phyloP scores from a whole-genome alignment of 2,113 vertebrate genomes.

The Casuarius casuarius region DNA sequence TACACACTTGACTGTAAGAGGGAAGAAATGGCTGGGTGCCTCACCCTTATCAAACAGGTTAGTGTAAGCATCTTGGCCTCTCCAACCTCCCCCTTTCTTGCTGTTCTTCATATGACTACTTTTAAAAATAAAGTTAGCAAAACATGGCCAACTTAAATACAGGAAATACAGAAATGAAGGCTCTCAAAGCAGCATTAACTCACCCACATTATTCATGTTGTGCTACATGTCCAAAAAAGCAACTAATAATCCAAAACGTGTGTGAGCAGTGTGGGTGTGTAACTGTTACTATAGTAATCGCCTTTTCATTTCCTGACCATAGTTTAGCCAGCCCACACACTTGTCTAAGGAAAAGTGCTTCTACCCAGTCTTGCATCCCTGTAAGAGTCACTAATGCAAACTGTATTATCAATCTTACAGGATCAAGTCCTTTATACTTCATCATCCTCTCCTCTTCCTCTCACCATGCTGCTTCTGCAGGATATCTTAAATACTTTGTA shows the following conservation, averaged over 20 bases:
- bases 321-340: slow-evolving; percentile 37
- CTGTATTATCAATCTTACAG: background rate
- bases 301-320: slow-evolving; percentile 51
- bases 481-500: background rate
- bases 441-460: background rate
- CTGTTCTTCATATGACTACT: background rate
- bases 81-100: background rate
- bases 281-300: slow-evolving; percentile 52
- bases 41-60: background rate
- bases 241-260: slow-evolving; percentile 24
- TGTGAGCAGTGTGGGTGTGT: slow-evolving; percentile 50
- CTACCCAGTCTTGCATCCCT: background rate
- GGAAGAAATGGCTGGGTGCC: background rate
- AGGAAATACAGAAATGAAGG: slow-evolving; percentile 45
- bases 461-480: background rate
- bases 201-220: background rate
- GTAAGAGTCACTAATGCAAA: background rate
- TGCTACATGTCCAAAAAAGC: slow-evolving; percentile 4
- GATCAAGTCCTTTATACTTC: background rate
- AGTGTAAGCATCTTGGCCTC: background rate
- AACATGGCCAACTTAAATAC: slow-evolving; percentile 36
- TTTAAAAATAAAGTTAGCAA: slow-evolving; percentile 11
- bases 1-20: background rate
- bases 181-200: background rate
- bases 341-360: slow-evolving; percentile 34